These are phyloP conservation scores for Lagopus muta DNA, from an alignment of 2,113 vertebrate species.

Conservation along the genomic window DNA sequence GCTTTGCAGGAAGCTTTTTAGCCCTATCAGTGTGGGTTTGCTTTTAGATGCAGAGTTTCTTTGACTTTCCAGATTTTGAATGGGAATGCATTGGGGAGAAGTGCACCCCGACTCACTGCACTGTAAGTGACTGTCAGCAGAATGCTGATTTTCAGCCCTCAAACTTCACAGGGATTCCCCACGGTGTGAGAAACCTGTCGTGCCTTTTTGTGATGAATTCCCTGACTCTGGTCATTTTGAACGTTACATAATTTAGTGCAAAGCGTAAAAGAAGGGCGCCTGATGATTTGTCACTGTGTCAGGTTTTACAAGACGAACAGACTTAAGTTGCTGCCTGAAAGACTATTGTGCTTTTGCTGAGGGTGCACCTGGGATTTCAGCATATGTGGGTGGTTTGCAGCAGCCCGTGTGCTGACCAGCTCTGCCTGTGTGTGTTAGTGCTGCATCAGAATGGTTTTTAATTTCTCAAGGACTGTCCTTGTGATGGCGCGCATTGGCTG, in stretches of 20 bases:
- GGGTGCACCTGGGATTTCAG: neutral
- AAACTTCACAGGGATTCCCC: slow-evolving; percentile 1
- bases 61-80: neutral
- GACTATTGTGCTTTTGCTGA: neutral
- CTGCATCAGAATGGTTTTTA: neutral
- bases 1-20: neutral
- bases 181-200: neutral
- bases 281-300: neutral
- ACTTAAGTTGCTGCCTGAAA: neutral
- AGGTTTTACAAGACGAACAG: neutral
- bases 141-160: slow-evolving; percentile 1
- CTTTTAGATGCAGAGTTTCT: neutral
- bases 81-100: neutral
- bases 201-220: neutral
- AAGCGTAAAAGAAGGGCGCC: neutral
- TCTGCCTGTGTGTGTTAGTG: accelerated
- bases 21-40: neutral
- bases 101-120: neutral
- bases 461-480: neutral
- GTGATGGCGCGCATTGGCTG: neutral
- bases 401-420: neutral
- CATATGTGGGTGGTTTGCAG: neutral
- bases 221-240: neutral
- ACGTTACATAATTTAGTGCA: neutral
- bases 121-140: neutral